Base-by-base conservation (phyloP, 2,888 invertebrate species). In the Tetramorium bicarinatum region DNA sequence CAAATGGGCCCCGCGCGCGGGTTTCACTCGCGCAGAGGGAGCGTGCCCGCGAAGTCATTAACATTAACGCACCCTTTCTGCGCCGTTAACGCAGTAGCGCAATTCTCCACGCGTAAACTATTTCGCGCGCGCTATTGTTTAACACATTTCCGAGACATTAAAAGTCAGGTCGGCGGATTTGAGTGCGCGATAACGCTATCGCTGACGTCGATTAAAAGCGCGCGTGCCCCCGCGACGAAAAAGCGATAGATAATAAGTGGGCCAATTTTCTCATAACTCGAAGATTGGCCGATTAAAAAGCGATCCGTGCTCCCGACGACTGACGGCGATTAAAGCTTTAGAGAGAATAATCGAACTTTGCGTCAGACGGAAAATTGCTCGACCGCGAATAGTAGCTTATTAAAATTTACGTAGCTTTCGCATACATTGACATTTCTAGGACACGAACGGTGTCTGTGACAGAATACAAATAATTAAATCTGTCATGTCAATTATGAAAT, bases 1-100 rank as follows among this genome's bases (percentile, higher is more conserved):
- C 89, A 90, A 93, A 93, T 92, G 90, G 90, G 88, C 82, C 91
- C 87, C 74, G 84, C 29, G 85, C 81, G 89, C 7, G 85, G 80
- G 25, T 56, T 41, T 64, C 64, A n/a, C 41, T 54, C 77, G 84
- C 84, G 83, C 87, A 85, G 82, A 87, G 85, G 86, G 88, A 87
- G 77, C 62, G 82, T 47, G 52, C 64, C 59, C 79, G 71, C 47
- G 82, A 80, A 34, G 44, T 90, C 87, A 89, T 90, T 90, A 90
- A 90, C 89, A 88, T 91, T 91, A 91, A 91, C 87, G 86, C 81
- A 41, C 64, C 79, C 66, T 52, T 67, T 41, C 77, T 52, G 2
- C 61, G 59, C 18, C 29, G 52, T 52, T 62, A 54, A 52, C 52
- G n/a, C 18, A 74, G 59, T 13, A 25, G 13, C 18, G 71, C 56